phyloP scores from a whole-genome alignment of 2,797 vertebrate species.

The Eurystomus glaucurus region DNA sequence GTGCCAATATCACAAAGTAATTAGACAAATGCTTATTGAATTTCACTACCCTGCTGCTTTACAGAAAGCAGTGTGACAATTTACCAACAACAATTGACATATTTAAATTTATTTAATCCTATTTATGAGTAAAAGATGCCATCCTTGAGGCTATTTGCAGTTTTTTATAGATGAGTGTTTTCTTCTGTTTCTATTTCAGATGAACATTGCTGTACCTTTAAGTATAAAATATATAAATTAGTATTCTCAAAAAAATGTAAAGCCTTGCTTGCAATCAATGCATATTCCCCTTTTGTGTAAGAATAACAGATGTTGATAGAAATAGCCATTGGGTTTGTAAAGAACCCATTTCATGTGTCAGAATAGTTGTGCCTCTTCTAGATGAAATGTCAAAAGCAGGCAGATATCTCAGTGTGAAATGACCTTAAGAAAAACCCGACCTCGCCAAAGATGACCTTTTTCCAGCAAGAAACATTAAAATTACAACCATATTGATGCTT shows the following conservation, averaged over 20 bases:
- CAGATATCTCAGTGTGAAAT: slow-evolving; percentile 83
- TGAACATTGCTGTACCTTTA: slow-evolving; percentile 68
- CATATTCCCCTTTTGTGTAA: slow-evolving; percentile 75
- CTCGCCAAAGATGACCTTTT: slow-evolving; percentile 83
- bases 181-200: slow-evolving; percentile 9
- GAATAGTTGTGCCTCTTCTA: slow-evolving; percentile 77
- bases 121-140: background rate
- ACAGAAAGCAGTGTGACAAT: slow-evolving; percentile 16
- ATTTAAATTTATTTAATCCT: background rate
- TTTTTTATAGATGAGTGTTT: background rate
- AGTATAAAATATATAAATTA: slow-evolving; percentile 62
- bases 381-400: slow-evolving; percentile 83
- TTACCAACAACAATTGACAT: background rate
- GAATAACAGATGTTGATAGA: slow-evolving; percentile 83
- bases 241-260: slow-evolving; percentile 51
- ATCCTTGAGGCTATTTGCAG: background rate
- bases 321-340: slow-evolving; percentile 82
- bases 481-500: slow-evolving; percentile 81
- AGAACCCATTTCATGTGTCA: slow-evolving; percentile 85
- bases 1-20: slow-evolving; percentile 27
- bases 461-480: slow-evolving; percentile 82
- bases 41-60: slow-evolving; percentile 40
- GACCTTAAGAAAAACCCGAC: slow-evolving; percentile 83
- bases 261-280: slow-evolving; percentile 80
- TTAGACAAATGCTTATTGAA: slow-evolving; percentile 25